phyloP scores from a whole-genome alignment of 2,888 invertebrate genomes.

The Crioceris asparagi region DNA sequence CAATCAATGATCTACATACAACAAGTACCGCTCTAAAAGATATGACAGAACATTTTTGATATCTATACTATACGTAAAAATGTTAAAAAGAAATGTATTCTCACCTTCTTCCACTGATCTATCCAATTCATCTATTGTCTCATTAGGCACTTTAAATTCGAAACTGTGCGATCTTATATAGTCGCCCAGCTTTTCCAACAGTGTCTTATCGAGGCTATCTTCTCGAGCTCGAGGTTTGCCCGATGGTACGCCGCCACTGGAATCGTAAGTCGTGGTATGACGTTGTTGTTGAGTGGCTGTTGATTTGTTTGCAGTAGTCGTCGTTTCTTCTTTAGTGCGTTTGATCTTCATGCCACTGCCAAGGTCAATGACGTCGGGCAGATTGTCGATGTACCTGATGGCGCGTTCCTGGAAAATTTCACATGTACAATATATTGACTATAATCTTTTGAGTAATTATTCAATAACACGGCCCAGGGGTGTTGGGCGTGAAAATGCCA shows the following conservation, averaged over 20 bases:
- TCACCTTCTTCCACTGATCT: constrained; percentile 73
- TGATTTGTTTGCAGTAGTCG: too few relatives aligned
- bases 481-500: too few relatives aligned
- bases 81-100: too few relatives aligned
- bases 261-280: neutral
- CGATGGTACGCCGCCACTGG: neutral
- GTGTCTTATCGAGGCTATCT: constrained; percentile 58
- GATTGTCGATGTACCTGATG: constrained; percentile 56
- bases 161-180: constrained; percentile 69
- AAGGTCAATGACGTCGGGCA: constrained; percentile 48
- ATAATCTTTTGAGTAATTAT: too few relatives aligned
- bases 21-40: too few relatives aligned
- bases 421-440: too few relatives aligned
- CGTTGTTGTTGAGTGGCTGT: neutral
- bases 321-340: constrained; percentile 32
- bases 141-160: constrained; percentile 69
- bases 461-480: too few relatives aligned
- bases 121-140: constrained; percentile 60
- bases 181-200: constrained; percentile 63
- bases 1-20: too few relatives aligned
- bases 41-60: too few relatives aligned
- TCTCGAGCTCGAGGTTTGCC: constrained; percentile 55
- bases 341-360: constrained; percentile 53
- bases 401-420: constrained; percentile 61
- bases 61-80: too few relatives aligned